Conservation (phyloP, 2,797 vertebrate genomes). For the Morus bassanus region DNA sequence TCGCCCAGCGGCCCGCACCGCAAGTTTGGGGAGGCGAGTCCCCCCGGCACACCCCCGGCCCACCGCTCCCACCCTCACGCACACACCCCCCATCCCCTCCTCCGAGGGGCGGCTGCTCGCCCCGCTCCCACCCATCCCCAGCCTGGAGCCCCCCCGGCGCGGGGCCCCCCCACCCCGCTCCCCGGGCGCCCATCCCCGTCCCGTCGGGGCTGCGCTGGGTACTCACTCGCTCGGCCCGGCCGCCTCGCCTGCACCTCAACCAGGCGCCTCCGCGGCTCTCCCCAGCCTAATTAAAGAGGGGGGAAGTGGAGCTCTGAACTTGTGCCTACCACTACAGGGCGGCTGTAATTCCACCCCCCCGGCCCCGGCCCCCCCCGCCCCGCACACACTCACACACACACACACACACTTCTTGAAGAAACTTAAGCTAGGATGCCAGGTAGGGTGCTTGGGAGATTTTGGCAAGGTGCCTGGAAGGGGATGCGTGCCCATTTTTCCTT, state of each 20-base stretch:
- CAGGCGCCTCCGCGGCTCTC: conserved; percentile 70
- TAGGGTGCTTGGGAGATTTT: conserved; percentile 81
- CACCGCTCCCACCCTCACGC: not conserved
- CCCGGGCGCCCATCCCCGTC: not conserved
- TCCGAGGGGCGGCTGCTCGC: not conserved
- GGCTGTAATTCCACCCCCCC: conserved; percentile 61
- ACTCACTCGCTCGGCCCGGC: conserved; percentile 70
- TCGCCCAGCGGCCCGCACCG: not conserved
- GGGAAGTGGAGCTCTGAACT: conserved; percentile 76
- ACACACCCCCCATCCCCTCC: not conserved
- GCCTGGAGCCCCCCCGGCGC: not conserved
- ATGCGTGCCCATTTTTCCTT: conserved; percentile 76
- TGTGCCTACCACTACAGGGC: conserved; percentile 75
- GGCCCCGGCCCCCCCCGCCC: not conserved
- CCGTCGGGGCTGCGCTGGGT: conserved; percentile 19
- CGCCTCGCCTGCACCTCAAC: conserved; percentile 66
- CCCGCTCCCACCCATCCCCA: not conserved
- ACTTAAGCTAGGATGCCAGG: conserved; percentile 82
- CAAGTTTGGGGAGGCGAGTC: not conserved
- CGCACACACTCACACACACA: not conserved
- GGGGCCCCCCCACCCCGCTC: too few species aligned
- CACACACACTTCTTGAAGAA: conserved; percentile 66
- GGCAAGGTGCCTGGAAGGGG: conserved; percentile 84
- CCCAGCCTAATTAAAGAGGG: conserved; percentile 69
- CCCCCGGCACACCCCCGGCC: not conserved